Base-by-base conservation (phyloP, 37 sponge, comb jelly and placozoan genomes). In the Corticium candelabrum region DNA sequence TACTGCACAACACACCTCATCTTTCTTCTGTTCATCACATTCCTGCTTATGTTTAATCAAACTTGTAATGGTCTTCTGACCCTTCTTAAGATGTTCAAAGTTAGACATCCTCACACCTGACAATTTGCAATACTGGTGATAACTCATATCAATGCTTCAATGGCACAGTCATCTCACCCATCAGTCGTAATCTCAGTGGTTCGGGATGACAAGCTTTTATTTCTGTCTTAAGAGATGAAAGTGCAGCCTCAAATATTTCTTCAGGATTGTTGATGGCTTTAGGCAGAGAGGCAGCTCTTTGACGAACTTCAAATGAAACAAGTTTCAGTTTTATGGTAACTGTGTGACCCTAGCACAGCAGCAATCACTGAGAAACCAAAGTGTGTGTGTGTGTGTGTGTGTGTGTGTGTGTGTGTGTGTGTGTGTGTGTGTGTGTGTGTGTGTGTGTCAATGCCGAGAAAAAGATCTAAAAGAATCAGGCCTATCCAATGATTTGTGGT, bases 261-360 rank as follows among this genome's bases (percentile, higher is more conserved):
- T 84, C 78, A n/a, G 78, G 35, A 2, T 74, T 74, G 38, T 76
- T 77, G 5, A 87, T 70, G 1, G 84, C 83, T 34, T 38, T 74
- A 27, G 74, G 76, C 2, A 89, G 31, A 0, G 92, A 82, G 30
- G 71, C 40, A n/a, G 87, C 78, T 7, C 84, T 78, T 38, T 80
- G 50, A 57, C 83, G 79, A 39, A 95, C 90, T 40, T 85, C 80
- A 87, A 95, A 95, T 3, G 40, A 39, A 76, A 84, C 80, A 15
- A 85, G 88, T 62, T 95, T 95, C 75, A 95, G 32, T 69, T 91
- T 95, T 29, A 95, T 37, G 4, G 90, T 89, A 5, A 95, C 86
- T 38, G 88, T 89, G 0, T 74, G 41, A 7, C 96, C 96, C 94
- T 93, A 73, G 5, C 37, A 41, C 35, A 40, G 40, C 39, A 56